Base-by-base conservation (phyloP, 92 coral and sea anemone species). In the Pocillopora meandrina region DNA sequence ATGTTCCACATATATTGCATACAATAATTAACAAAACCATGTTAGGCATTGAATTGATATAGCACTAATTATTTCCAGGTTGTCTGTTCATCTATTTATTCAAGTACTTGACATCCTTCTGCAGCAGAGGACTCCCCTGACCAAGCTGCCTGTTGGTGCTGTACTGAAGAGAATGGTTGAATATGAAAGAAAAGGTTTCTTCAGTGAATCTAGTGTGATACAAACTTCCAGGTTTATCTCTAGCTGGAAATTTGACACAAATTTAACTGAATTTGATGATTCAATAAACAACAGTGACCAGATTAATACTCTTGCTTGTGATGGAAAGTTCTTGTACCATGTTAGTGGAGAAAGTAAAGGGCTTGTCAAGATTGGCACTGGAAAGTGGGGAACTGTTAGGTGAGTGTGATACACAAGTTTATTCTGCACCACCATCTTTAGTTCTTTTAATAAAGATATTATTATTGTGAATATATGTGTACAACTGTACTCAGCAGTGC, bases 341-440 rank as follows among this genome's bases (percentile, higher is more conserved):
- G 79, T 90, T 21, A 83, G 84, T 84, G 72, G 83, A 34, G 57
- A 79, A 70, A 91, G 90, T 55, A 89, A 93, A 73, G 94, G 98
- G 21, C 83, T 96, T 87, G 79, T 89, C 49, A 96, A 96, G 77
- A 65, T 96, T 79, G 99, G 99, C 17, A 92, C 95, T 86, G 99
- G 99, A 66, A 94, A 88, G 77, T 81, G 66, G 65, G 93, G 94
- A 9, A 92, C 99, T 14, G 61, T 94, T 14, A 96, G 99, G 99
- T 94, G 63, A 77, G 79, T 61, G 47, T 52, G 17, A 10, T 19
- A 84, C n/a, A n/a, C 34, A 5, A 9, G 56, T 23, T 2, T 10
- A 63, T 31, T 49, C 18, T 60, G 20, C 56, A n/a, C 66, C 34
- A n/a, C 34, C 61, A 42, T 42, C 10, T 17, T 72, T 17, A 72